Conservation (phyloP, 2,797 vertebrate species). For the Microctenopoma stevenorrisi region DNA sequence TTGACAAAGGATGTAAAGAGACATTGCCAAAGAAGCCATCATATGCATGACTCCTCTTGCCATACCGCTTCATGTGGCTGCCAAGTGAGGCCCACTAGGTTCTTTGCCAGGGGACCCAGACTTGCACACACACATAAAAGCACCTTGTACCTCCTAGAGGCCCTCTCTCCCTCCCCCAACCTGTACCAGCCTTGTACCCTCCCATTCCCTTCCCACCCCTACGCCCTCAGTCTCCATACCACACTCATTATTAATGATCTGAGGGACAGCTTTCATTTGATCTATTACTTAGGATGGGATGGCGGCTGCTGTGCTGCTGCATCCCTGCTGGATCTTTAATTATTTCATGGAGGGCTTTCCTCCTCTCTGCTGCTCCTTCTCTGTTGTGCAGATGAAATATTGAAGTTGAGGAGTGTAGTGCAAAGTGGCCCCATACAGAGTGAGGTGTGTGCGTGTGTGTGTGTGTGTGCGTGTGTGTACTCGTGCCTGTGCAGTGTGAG, state of each 20-base stretch:
- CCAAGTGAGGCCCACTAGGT: conserved; percentile 73
- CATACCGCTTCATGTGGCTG: conserved; percentile 77
- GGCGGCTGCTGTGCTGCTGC: conserved; percentile 78
- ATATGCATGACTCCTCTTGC: conserved; percentile 79
- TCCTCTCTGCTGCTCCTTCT: conserved; percentile 76
- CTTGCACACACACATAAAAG: conserved; percentile 47
- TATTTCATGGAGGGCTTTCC: conserved; percentile 82
- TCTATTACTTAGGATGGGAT: conserved; percentile 84
- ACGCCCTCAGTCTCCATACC: conserved; percentile 71
- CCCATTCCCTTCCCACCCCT: conserved; percentile 57
- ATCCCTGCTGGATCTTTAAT: conserved; percentile 85
- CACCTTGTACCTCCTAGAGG: conserved; percentile 56
- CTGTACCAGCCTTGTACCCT: conserved; percentile 71
- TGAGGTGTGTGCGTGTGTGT: conserved; percentile 42
- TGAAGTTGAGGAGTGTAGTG: conserved; percentile 80
- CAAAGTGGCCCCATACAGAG: conserved; percentile 78
- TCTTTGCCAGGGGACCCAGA: conserved; percentile 72
- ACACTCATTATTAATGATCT: conserved; percentile 86
- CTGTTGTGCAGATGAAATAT: conserved; percentile 86
- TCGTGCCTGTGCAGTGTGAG: background rate
- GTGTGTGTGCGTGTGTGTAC: conserved; percentile 17
- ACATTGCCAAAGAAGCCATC: conserved; percentile 67
- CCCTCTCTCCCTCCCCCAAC: conserved; percentile 56
- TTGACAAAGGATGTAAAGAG: conserved; percentile 65
- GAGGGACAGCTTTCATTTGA: conserved; percentile 86